phyloP scores from a whole-genome alignment of 2,797 vertebrate genomes.

The Siniperca undulata region DNA sequence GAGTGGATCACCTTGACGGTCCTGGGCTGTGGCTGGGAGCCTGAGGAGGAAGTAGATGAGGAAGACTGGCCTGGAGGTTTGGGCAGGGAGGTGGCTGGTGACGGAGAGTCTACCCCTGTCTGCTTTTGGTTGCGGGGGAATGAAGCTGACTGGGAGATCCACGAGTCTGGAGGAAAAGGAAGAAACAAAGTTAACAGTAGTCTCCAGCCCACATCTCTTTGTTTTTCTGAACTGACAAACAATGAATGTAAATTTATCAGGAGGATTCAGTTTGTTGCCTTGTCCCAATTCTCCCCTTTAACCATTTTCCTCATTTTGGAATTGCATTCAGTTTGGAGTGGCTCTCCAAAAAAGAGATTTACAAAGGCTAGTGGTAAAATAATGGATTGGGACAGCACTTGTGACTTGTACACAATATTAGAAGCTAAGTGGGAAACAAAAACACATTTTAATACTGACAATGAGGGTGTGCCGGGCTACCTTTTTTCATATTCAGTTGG shows the following conservation, averaged over 20 bases:
- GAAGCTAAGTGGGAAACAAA: neutral
- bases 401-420: neutral
- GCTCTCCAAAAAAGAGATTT: neutral
- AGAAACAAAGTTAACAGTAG: neutral
- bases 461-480: neutral
- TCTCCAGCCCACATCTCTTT: neutral
- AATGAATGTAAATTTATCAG: neutral
- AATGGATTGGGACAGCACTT: neutral
- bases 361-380: neutral
- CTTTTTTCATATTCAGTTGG: neutral
- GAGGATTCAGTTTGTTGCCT: neutral
- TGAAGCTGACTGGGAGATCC: conserved; percentile 98
- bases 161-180: conserved; percentile 88
- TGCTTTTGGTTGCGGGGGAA: conserved; percentile 98
- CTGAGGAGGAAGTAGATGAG: conserved; percentile 86
- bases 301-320: neutral
- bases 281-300: neutral
- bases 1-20: conserved; percentile 89
- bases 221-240: neutral
- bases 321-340: neutral
- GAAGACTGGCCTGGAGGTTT: conserved; percentile 94
- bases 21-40: conserved; percentile 90
- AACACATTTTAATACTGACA: neutral
- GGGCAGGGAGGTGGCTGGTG: conserved; percentile 93
- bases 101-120: conserved; percentile 92